phyloP scores from a whole-genome alignment of 2,797 vertebrate genomes.

The Oceanodroma leucorhoa region DNA sequence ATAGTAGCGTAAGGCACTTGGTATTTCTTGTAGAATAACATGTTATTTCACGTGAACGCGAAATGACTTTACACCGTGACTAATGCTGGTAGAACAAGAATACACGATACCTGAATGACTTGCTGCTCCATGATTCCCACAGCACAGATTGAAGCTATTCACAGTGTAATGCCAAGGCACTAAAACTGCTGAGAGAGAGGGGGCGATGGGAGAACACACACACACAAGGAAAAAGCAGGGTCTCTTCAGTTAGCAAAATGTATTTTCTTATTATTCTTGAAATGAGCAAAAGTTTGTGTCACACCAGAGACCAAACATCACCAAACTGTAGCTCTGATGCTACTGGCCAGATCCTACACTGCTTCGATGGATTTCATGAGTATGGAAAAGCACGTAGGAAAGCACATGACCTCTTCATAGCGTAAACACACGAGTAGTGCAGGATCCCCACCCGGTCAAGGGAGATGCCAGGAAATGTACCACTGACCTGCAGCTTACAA shows the following conservation, averaged over 20 bases:
- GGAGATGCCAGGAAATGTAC: neutral
- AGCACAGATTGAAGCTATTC: neutral
- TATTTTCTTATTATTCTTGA: neutral
- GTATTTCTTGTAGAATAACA: neutral
- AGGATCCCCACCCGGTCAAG: neutral
- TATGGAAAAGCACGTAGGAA: neutral
- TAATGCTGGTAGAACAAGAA: neutral
- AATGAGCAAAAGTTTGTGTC: neutral
- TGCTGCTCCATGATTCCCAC: neutral
- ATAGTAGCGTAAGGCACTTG: neutral
- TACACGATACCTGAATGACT: neutral
- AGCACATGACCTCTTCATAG: neutral
- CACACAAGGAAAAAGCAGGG: neutral
- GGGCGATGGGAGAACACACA: neutral
- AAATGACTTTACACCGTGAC: neutral
- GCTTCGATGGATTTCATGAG: neutral
- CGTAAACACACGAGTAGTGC: fast-evolving
- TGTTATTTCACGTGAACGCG: neutral
- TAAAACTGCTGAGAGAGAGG: neutral
- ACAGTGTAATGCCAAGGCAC: neutral
- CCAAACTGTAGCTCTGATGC: neutral
- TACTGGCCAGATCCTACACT: neutral
- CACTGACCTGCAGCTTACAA: neutral
- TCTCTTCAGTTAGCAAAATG: neutral
- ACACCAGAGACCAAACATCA: neutral